Conservation (phyloP, 2,888 invertebrate genomes). For the Polyommatus icarus region DNA sequence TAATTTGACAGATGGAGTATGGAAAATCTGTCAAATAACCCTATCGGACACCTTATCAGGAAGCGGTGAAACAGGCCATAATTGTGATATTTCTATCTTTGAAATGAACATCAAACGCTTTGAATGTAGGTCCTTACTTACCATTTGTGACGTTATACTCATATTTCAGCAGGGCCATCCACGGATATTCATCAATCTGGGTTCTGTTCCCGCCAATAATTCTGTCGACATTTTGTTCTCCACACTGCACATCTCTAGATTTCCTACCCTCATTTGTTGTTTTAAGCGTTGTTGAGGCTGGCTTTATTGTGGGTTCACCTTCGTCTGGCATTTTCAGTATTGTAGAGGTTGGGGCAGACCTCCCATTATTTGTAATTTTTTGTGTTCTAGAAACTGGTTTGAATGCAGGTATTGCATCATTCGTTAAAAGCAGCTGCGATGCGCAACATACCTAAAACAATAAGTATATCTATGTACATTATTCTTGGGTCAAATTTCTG, state of each 20-base stretch:
- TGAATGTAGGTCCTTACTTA: slow-evolving; percentile 47
- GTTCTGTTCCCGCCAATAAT: slow-evolving; percentile 83
- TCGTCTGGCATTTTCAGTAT: neutral
- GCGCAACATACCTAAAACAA: slow-evolving; percentile 78
- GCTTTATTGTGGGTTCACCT: slow-evolving; percentile 57
- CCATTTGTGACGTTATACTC: slow-evolving; percentile 64
- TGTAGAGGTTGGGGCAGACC: slow-evolving; percentile 53
- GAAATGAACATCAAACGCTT: no score
- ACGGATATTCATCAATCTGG: slow-evolving; percentile 84
- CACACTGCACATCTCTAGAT: slow-evolving; percentile 64
- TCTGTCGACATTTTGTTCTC: slow-evolving; percentile 73
- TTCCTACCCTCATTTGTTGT: neutral
- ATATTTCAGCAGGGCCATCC: slow-evolving; percentile 85
- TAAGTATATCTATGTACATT: no score
- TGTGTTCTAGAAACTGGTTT: neutral
- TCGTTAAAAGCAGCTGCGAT: slow-evolving; percentile 45
- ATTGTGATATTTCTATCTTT: no score
- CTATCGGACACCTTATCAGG: no score
- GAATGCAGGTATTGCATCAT: slow-evolving; percentile 57
- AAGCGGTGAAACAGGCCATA: no score
- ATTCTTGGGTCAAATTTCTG: no score
- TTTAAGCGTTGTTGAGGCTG: neutral
- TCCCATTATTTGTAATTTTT: neutral
- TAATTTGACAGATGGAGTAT: no score
- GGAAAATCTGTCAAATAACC: no score